phyloP scores from a whole-genome alignment of 2,888 invertebrate species.

The Amphimallon solstitiale region DNA sequence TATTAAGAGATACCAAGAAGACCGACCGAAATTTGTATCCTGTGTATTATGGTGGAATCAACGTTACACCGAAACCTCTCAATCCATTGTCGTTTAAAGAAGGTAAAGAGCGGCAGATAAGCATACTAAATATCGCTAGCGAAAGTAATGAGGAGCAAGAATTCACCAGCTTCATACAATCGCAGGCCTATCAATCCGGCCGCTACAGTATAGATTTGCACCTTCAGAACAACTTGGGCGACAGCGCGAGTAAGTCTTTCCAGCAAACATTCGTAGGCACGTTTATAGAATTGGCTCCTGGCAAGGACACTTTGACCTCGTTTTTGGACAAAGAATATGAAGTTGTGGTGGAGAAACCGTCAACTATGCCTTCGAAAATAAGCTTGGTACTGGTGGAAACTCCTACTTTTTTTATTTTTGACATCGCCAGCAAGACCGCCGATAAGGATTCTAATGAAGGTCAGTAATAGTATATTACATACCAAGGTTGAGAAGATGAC shows the following conservation, averaged over 20 bases:
- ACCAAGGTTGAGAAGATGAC: too few relatives aligned
- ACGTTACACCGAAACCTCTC: conserved; percentile 63
- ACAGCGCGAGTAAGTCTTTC: neutral
- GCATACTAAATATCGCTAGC: conserved; percentile 40
- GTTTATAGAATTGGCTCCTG: neutral
- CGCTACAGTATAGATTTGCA: conserved; percentile 10
- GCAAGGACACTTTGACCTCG: neutral
- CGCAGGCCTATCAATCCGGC: conserved; percentile 14
- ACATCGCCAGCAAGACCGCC: conserved; percentile 72
- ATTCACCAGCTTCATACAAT: neutral
- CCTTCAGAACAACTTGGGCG: neutral
- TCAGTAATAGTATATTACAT: too few relatives aligned
- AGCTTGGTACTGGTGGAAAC: conserved; percentile 75
- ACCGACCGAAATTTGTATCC: conserved; percentile 28
- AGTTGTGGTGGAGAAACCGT: neutral
- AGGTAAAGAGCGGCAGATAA: conserved; percentile 56
- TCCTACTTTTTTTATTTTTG: conserved; percentile 71
- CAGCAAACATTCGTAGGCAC: neutral
- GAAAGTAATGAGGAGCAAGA: conserved; percentile 8
- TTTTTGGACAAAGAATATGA: neutral
- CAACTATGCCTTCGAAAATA: conserved; percentile 67
- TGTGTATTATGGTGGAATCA: conserved; percentile 49
- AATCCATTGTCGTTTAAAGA: conserved; percentile 55
- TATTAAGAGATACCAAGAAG: conserved; percentile 17
- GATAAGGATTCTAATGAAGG: conserved; percentile 69